Percentiles rank a stretch among this genome's conserved stretches.
Evolutionary conservation across 2,888 invertebrate genomes (phyloP).

Genomic region (Zygogramma bicolorata): DNA sequence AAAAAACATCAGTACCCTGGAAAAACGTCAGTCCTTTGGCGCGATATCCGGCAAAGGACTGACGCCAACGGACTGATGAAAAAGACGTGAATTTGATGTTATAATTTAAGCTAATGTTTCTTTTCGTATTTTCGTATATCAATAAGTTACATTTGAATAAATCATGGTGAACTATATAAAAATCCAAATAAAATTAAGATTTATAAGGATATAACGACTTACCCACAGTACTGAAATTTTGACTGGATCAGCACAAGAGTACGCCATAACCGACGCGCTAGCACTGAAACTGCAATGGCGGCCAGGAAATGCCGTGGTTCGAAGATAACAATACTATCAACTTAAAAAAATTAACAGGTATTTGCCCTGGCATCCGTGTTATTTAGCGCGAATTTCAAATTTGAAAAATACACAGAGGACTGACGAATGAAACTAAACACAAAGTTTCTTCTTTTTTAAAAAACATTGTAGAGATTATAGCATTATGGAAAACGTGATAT

Average conservation of each 20-base stretch:
- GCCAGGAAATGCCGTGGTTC: neutral
- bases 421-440: slow-evolving; percentile 12
- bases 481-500: neutral
- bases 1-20: no score
- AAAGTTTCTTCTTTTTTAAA: neutral
- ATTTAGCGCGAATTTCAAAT: neutral
- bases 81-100: no score
- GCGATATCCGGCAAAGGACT: no score
- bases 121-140: neutral
- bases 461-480: neutral
- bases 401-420: neutral
- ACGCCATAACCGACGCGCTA: neutral
- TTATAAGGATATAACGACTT: neutral
- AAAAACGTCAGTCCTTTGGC: no score
- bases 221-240: slow-evolving; percentile 1
- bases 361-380: neutral
- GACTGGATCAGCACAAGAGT: neutral
- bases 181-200: no score
- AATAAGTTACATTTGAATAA: neutral
- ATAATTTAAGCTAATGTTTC: neutral
- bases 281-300: no score
- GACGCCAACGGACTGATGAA: no score
- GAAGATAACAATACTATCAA: neutral
- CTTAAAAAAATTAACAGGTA: neutral
- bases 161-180: neutral